Percentiles rank a stretch among this genome's conserved stretches.
Evolutionary conservation across 2,113 vertebrate species (phyloP).

Genomic region (Pandion haliaetus): DNA sequence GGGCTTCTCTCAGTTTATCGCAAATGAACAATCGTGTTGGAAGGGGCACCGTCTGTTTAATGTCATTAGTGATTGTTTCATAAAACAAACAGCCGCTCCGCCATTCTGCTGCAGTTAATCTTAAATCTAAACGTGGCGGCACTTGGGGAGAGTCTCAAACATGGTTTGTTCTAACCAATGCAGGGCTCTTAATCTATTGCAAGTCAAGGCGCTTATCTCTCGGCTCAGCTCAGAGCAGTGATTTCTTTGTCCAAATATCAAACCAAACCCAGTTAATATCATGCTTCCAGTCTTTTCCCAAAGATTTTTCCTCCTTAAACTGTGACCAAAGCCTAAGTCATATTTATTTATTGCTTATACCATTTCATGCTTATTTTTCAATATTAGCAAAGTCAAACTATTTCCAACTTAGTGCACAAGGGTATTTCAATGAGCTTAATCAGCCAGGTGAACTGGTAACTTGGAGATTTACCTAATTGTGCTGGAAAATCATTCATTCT

Average conservation of each 20-base stretch:
- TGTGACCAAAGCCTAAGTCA: constrained; percentile 36
- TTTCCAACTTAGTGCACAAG: constrained; percentile 40
- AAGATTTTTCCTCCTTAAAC: constrained; percentile 48
- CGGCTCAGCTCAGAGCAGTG: constrained; percentile 70
- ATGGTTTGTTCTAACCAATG: constrained; percentile 71
- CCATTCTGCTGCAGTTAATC: constrained; percentile 76
- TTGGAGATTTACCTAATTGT: constrained; percentile 19
- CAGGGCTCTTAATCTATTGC: constrained; percentile 78
- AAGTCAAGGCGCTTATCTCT: constrained; percentile 79
- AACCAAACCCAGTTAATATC: constrained; percentile 70
- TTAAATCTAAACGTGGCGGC: constrained; percentile 79
- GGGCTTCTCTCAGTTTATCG: constrained; percentile 79
- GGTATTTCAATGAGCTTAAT: constrained; percentile 61
- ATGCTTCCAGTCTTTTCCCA: constrained; percentile 51
- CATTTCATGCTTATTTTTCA: constrained; percentile 70
- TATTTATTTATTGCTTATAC: constrained; percentile 65
- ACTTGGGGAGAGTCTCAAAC: constrained; percentile 70
- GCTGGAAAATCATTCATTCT: constrained; percentile 25
- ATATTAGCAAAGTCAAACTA: constrained; percentile 69
- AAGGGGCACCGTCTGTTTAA: constrained; percentile 82
- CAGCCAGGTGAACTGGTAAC: constrained; percentile 60
- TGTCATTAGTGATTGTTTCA: constrained; percentile 83
- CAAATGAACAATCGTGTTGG: constrained; percentile 78
- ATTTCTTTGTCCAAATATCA: constrained; percentile 81
- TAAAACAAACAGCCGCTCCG: constrained; percentile 79